Conservation (phyloP, 92 coral and sea anemone genomes). For the Porites evermanni region DNA sequence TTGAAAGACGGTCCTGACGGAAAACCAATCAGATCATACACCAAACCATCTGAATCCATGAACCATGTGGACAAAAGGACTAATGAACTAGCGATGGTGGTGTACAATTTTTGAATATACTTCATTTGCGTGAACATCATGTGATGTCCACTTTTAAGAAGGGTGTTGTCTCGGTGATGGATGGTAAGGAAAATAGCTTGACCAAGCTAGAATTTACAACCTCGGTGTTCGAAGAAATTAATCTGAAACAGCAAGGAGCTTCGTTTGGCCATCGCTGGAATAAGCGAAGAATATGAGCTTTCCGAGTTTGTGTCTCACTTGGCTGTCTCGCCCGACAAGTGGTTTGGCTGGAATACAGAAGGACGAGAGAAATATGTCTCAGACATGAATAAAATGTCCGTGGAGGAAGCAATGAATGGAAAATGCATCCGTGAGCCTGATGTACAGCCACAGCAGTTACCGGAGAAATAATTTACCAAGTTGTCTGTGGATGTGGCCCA, state of each 20-base stretch:
- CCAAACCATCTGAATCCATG: slow-evolving; percentile 52
- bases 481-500: slow-evolving; percentile 39
- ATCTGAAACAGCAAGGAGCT: slow-evolving; percentile 52
- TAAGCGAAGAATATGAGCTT: slow-evolving; percentile 68
- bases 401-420: slow-evolving; percentile 29
- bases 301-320: slow-evolving; percentile 43
- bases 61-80: slow-evolving; percentile 17
- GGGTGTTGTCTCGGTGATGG: background rate
- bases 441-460: background rate
- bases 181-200: slow-evolving; percentile 7
- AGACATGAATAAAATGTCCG: slow-evolving; percentile 17
- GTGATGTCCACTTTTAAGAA: slow-evolving; percentile 20
- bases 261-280: slow-evolving; percentile 47
- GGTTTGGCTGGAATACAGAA: slow-evolving; percentile 54
- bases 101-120: too few relatives aligned
- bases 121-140: too few relatives aligned
- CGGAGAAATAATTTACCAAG: slow-evolving; percentile 33
- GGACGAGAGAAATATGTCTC: slow-evolving; percentile 19
- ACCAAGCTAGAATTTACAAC: slow-evolving; percentile 60
- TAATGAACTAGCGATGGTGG: too few relatives aligned
- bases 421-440: slow-evolving; percentile 15
- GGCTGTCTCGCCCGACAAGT: slow-evolving; percentile 52
- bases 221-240: slow-evolving; percentile 65
- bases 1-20: slow-evolving; percentile 16
- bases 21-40: slow-evolving; percentile 54